Evolutionary conservation across 2,888 invertebrate genomes (phyloP), one percentile per base, ranked within the genome.

Genomic region (Leucophenga maculata): DNA sequence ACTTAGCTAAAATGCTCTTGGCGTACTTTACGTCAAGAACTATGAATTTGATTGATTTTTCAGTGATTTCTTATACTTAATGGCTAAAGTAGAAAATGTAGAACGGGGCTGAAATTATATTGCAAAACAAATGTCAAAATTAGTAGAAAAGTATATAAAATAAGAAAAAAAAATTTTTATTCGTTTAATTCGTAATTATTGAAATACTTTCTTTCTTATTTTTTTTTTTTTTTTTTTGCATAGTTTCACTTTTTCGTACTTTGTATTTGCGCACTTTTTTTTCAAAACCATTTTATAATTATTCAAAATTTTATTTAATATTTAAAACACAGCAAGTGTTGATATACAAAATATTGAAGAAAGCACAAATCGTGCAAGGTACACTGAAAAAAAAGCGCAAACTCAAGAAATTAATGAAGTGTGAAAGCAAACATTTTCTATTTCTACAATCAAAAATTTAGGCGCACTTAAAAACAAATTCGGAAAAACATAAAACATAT

Each of bases 41-140:
- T 20, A 22, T 22, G 14, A 55, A 55, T 55, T 22, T 55, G 55
- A 55, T 55, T 55, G 55, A 55, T 55, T 55, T 55, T n/a, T n/a
- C n/a, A n/a, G n/a, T n/a, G n/a, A n/a, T n/a, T n/a, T n/a, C n/a
- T n/a, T n/a, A n/a, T n/a, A n/a, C 55, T 39, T 39, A 39, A 9
- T 39, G 39, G 39, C 11, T 39, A 8, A 11, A 39, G 55, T 20
- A 11, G 54, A 54, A 54, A 54, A 54, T n/a, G 20, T 16, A 16
- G 11, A 54, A 54, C 16, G 26, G 26, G 26, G 26, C 4, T 26
- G 26, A 26, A 26, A 26, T 26, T 26, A 26, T 26, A 26, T 26
- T 26, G 26, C 26, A 22, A 55, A 14, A 55, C 55, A 55, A 20
- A 39, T 39, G 39, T 39, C 39, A 39, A 55, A 55, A 55, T 26